Evolutionary conservation across 2,888 invertebrate genomes (phyloP).

Genomic region (Athetis lepigone): DNA sequence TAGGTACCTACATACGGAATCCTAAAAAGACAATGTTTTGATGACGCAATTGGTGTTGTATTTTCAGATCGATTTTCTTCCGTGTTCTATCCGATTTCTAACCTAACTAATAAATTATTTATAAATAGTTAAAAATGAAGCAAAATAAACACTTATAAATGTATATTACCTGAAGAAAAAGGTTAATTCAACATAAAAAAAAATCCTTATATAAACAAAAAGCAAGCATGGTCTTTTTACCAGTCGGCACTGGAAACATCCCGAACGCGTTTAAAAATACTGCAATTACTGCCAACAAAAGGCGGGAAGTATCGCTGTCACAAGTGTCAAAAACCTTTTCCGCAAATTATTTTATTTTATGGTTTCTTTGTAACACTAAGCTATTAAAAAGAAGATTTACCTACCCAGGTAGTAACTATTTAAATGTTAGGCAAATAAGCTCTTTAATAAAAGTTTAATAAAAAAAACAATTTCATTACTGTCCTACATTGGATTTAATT

Average conservation of each 20-base stretch:
- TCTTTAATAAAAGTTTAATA: background rate
- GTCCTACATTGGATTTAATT: slow-evolving; percentile 1
- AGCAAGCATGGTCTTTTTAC: slow-evolving; percentile 23
- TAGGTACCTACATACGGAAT: too few species aligned
- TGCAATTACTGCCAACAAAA: slow-evolving; percentile 9
- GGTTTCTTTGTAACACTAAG: background rate
- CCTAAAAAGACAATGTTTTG: too few species aligned
- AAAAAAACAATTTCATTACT: background rate
- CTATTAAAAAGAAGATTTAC: background rate
- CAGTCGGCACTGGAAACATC: background rate
- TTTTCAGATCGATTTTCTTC: too few species aligned
- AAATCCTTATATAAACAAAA: background rate
- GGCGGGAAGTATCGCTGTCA: background rate
- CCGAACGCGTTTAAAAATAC: slow-evolving; percentile 1
- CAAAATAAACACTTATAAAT: too few species aligned
- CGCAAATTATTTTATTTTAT: slow-evolving; percentile 14
- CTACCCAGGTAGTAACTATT: background rate
- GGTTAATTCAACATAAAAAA: too few species aligned
- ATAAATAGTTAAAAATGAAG: too few species aligned
- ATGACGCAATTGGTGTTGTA: too few species aligned
- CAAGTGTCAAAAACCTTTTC: slow-evolving; percentile 1
- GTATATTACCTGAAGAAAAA: too few species aligned
- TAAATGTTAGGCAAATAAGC: background rate
- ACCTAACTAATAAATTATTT: too few species aligned
- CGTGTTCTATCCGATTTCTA: too few species aligned